Base-by-base conservation (phyloP, 2,888 invertebrate species). In the Aricia artaxerxes region DNA sequence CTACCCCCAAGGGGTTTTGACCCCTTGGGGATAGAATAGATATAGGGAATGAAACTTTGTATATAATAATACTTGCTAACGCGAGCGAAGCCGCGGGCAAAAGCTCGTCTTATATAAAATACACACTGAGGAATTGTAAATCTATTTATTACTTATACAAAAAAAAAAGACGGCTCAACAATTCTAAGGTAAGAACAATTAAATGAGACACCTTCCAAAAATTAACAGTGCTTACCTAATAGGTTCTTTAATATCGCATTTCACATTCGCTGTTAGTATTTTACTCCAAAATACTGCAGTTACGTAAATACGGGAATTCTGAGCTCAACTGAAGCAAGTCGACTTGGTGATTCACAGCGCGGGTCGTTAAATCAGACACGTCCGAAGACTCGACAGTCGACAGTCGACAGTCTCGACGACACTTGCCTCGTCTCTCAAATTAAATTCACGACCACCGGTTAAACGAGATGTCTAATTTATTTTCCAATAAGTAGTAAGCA, bases 371-470 rank as follows among this genome's bases (percentile, higher is more conserved):
- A 69, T 69, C 69, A 69, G 69, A 38, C 78, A 73, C 78, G 78
- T 75, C 78, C 73, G 78, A 75, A 24, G 44, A 78, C 78, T 78
- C 73, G 61, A 78, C 78, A 73, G 35, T 64, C 73, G 78, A 78
- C 78, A 24, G 24, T 24, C 69, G 35, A 69, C 69, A 4, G 69
- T 13, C 69, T 69, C 69, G 35, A 35, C 35, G 69, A 24, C 69
- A 69, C 35, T 69, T 13, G 16, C 69, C 13, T 35, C 69, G 69
- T 69, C 69, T 38, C 69, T 35, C 69, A 69, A 69, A 38, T 69
- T 69, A 38, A 69, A 69, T 69, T 69, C 69, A 69, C 69, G 1
- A 69, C 13, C 76, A 31, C 24, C n/a, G 44, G 57, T 57, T 24
- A 76, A 31, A 76, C 16, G 35, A 31, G n/a, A 77, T 77, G 16